Conservation (phyloP, 2,888 invertebrate genomes). For the Tetranychus truncatus region DNA sequence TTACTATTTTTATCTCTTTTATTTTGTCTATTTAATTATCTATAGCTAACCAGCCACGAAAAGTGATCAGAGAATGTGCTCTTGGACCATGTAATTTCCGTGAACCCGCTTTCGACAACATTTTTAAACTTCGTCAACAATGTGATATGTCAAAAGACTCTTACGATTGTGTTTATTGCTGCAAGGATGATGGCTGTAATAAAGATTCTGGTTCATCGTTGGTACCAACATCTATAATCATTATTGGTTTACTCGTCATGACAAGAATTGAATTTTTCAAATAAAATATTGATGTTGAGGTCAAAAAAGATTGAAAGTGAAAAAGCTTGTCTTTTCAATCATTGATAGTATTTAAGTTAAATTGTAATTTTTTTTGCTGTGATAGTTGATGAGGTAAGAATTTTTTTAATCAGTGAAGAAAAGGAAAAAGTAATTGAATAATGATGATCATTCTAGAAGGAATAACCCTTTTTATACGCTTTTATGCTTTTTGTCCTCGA, state of each 20-base stretch:
- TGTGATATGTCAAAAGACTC: constrained; percentile 27
- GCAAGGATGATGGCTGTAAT: constrained; percentile 28
- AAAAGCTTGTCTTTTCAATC: not conserved
- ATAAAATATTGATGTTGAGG: not conserved
- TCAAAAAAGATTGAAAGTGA: not conserved
- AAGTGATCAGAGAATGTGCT: constrained; percentile 27
- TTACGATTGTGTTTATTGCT: constrained; percentile 28
- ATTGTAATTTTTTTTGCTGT: not conserved
- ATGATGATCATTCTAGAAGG: no score
- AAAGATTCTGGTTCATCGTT: not conserved
- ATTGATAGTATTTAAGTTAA: not conserved
- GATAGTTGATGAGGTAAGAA: no score
- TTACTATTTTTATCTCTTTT: not conserved
- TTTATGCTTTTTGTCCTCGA: no score
- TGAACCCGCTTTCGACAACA: constrained; percentile 24
- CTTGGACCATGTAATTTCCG: constrained; percentile 28
- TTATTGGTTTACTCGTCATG: not conserved
- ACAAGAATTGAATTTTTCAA: no score
- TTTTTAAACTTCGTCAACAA: constrained; percentile 19
- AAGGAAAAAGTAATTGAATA: no score
- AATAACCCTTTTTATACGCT: no score
- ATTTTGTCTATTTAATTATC: not conserved
- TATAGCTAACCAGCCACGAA: constrained; percentile 5
- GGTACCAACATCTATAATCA: not conserved
- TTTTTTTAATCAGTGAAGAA: no score